phyloP scores from a whole-genome alignment of 2,888 invertebrate genomes.

The Autographa gamma region DNA sequence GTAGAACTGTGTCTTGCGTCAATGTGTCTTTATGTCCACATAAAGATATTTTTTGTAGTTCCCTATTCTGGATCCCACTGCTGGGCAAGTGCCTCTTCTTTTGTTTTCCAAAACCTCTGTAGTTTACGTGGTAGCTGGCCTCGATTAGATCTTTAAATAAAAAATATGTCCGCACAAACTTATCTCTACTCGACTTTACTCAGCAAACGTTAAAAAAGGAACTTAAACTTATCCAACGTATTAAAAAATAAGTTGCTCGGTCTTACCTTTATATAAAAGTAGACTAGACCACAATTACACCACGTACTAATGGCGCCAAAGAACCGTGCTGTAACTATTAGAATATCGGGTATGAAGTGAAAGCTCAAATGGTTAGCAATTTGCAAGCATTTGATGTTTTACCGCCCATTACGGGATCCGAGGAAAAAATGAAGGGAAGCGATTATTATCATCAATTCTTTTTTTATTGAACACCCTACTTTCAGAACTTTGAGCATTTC shows the following conservation, averaged over 20 bases:
- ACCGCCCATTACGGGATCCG: slow-evolving; percentile 22
- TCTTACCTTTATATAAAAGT: background rate
- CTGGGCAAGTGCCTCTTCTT: no score
- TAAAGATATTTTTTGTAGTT: no score
- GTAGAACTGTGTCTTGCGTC: background rate
- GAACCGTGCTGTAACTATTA: background rate
- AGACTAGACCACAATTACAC: background rate
- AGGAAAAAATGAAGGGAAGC: slow-evolving; percentile 23
- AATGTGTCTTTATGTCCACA: no score
- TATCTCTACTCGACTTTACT: background rate
- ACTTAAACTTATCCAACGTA: background rate
- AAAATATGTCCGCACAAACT: no score
- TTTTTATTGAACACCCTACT: slow-evolving; percentile 34
- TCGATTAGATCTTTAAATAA: no score
- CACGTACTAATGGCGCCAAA: slow-evolving; percentile 9
- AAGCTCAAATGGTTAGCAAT: slow-evolving; percentile 21
- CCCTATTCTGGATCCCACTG: no score
- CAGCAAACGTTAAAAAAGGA: background rate
- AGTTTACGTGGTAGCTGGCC: no score
- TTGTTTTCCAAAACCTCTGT: no score
- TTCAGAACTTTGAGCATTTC: slow-evolving; percentile 26
- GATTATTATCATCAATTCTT: slow-evolving; percentile 31
- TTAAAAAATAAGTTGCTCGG: background rate
- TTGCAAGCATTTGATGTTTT: slow-evolving; percentile 28
- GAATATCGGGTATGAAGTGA: slow-evolving; percentile 21